Percentiles rank a stretch among this genome's conserved stretches.
phyloP scores from a whole-genome alignment of 2,113 vertebrate genomes.

The Pedetes capensis region DNA sequence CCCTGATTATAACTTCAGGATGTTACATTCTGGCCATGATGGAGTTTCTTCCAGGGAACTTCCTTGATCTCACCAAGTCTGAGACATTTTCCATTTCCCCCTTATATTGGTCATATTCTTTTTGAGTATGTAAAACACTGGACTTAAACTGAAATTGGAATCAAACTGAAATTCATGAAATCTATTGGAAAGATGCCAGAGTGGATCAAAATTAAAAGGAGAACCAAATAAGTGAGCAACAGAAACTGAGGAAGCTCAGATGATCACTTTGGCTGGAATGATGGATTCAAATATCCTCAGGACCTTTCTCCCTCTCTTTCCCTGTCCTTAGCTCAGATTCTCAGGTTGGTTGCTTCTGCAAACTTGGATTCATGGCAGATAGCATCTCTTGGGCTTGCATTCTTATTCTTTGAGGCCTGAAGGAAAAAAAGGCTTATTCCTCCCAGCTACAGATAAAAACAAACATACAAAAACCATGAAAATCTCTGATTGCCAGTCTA shows the following conservation, averaged over 20 bases:
- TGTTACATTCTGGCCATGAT: background rate
- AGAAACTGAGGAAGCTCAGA: background rate
- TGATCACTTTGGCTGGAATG: background rate
- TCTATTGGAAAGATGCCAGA: background rate
- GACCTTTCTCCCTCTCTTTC: background rate
- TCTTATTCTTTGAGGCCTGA: too few relatives aligned
- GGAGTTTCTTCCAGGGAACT: background rate
- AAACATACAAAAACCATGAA: too few relatives aligned
- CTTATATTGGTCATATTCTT: background rate
- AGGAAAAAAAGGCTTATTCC: too few relatives aligned
- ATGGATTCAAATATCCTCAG: background rate
- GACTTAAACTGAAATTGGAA: background rate
- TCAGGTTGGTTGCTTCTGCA: too few relatives aligned
- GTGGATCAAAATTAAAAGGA: constrained; percentile 3
- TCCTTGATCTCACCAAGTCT: background rate
- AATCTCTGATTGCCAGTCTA: too few relatives aligned
- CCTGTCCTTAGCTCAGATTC: background rate
- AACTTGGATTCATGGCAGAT: too few relatives aligned
- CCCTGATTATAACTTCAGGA: background rate
- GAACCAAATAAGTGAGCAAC: background rate
- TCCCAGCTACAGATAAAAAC: too few relatives aligned
- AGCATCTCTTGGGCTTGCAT: too few relatives aligned
- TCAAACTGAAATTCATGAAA: constrained; percentile 27
- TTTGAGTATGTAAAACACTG: background rate
- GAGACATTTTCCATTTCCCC: background rate